Evolutionary conservation across 1,140 invertebrate species (phyloP).

Genomic region (Chlorops oryzae): DNA sequence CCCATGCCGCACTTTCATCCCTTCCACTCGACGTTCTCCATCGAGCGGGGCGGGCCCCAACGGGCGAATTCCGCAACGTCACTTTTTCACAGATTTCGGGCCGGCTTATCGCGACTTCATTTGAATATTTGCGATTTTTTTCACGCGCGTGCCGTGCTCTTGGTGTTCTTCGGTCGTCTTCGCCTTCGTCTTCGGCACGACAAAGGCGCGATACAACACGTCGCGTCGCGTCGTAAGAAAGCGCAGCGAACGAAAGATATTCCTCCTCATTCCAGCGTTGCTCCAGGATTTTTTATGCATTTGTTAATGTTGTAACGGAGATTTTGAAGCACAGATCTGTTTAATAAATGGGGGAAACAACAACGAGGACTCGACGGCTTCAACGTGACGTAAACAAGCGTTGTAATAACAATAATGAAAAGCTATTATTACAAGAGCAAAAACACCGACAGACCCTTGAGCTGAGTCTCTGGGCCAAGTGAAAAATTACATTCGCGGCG

Average conservation of each 20-base stretch:
- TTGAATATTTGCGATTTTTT: constrained; percentile 34
- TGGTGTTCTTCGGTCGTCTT: constrained; percentile 8
- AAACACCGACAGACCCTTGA: background rate
- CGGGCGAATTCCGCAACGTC: constrained; percentile 13
- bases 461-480: background rate
- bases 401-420: constrained; percentile 47
- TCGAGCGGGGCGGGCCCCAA: background rate
- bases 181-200: background rate
- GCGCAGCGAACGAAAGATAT: no score
- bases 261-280: no score
- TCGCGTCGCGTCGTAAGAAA: no score
- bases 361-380: constrained; percentile 4
- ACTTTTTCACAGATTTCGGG: constrained; percentile 42
- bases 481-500: constrained; percentile 1
- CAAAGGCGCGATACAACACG: no score
- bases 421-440: constrained; percentile 44
- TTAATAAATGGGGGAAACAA: constrained; percentile 15
- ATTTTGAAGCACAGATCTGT: constrained; percentile 31
- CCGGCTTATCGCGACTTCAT: constrained; percentile 46
- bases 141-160: background rate
- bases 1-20: background rate
- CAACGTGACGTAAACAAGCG: constrained; percentile 11
- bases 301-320: constrained; percentile 43
- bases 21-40: background rate
- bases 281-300: constrained; percentile 37